These are phyloP conservation scores for Drosophila prostipennis DNA, from an alignment of 2,888 invertebrate species.

Conservation along the genomic window DNA sequence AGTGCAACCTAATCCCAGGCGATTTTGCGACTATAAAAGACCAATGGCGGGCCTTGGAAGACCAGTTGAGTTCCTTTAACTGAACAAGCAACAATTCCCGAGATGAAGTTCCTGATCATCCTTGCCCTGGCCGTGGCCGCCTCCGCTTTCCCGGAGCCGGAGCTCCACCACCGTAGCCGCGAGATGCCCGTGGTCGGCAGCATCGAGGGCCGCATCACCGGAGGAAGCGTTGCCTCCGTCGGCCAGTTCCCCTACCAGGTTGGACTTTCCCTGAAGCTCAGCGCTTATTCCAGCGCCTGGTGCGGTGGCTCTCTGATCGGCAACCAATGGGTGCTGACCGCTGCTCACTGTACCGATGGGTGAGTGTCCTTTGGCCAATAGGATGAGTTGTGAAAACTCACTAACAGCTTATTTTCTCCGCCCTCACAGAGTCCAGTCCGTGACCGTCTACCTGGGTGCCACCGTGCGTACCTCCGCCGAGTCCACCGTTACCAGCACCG, in stretches of 20 bases:
- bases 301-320: slow-evolving; percentile 72
- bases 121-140: slow-evolving; percentile 68
- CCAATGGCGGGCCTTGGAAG: neutral
- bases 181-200: slow-evolving; percentile 60
- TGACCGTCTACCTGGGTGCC: slow-evolving; percentile 70
- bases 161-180: slow-evolving; percentile 44
- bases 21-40: slow-evolving; percentile 53
- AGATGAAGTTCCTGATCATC: slow-evolving; percentile 77
- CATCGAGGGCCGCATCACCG: slow-evolving; percentile 65
- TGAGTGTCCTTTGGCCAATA: slow-evolving; percentile 40
- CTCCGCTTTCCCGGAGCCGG: slow-evolving; percentile 58
- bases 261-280: slow-evolving; percentile 57
- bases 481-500: slow-evolving; percentile 19
- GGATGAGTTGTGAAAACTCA: too few species aligned
- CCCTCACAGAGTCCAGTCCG: slow-evolving; percentile 52
- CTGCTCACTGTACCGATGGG: slow-evolving; percentile 75
- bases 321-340: slow-evolving; percentile 61
- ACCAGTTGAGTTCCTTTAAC: slow-evolving; percentile 57
- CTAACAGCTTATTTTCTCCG: too few species aligned
- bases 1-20: slow-evolving; percentile 34
- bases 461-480: slow-evolving; percentile 69
- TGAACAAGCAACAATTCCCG: slow-evolving; percentile 45
- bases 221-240: slow-evolving; percentile 48
- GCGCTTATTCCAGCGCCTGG: slow-evolving; percentile 50
- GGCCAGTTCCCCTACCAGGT: slow-evolving; percentile 75